Conservation (phyloP, 37 sponge, comb jelly and placozoan species). For the Theonella swinhoei region DNA sequence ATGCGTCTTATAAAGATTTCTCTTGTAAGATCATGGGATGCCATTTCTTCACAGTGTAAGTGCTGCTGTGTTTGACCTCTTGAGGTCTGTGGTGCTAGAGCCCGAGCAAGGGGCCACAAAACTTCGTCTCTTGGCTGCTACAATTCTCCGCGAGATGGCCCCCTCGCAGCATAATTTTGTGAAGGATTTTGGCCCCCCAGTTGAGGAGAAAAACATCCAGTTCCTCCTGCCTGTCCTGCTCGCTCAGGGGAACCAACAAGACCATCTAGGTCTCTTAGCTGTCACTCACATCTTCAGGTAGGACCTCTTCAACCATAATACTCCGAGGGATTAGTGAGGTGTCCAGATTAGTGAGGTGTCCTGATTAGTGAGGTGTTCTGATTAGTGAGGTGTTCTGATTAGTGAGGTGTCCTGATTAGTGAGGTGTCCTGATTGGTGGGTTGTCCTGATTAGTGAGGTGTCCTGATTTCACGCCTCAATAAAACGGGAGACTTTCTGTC, state of each 20-base stretch:
- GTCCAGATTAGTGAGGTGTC: too few species aligned
- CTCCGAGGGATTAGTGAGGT: not conserved
- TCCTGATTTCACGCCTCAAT: too few species aligned
- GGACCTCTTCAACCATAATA: not conserved
- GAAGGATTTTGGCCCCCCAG: slow-evolving; percentile 63
- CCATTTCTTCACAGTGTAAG: slow-evolving; percentile 13
- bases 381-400: too few species aligned
- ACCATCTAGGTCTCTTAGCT: slow-evolving; percentile 25
- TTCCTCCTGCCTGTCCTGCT: slow-evolving; percentile 67
- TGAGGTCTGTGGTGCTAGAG: slow-evolving; percentile 59
- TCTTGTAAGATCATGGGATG: too few species aligned
- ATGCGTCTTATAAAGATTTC: too few species aligned
- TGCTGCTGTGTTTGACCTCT: slow-evolving; percentile 14
- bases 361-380: too few species aligned
- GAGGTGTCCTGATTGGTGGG: too few species aligned
- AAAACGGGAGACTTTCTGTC: too few species aligned
- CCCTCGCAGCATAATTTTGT: slow-evolving; percentile 43
- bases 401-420: too few species aligned
- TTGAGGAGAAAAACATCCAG: slow-evolving; percentile 56
- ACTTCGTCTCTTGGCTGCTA: slow-evolving; percentile 48
- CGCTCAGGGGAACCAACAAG: slow-evolving; percentile 50
- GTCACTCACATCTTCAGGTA: slow-evolving; percentile 34
- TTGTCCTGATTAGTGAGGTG: too few species aligned
- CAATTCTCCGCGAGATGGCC: slow-evolving; percentile 65
- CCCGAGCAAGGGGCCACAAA: slow-evolving; percentile 73